Conservation (phyloP, 2,888 invertebrate species). For the Orthosia gothica region DNA sequence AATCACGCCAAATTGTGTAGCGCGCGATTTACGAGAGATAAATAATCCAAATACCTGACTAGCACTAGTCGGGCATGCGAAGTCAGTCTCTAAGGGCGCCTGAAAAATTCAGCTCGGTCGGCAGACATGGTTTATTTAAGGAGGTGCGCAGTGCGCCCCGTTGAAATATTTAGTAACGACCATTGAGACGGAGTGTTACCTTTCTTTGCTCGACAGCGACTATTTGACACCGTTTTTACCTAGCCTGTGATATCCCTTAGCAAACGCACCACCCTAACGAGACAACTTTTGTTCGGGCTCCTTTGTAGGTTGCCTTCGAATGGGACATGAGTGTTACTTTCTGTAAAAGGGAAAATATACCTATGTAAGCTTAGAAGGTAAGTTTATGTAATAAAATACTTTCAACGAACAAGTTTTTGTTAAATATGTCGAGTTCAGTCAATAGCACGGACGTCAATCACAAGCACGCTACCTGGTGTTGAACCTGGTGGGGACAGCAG, state of each 20-base stretch:
- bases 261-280: slow-evolving; percentile 46
- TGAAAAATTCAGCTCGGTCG: slow-evolving; percentile 86
- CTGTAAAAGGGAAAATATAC: slow-evolving; percentile 12
- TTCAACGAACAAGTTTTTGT: not conserved
- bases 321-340: slow-evolving; percentile 12
- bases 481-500: too few relatives aligned
- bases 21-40: slow-evolving; percentile 53
- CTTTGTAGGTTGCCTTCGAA: slow-evolving; percentile 40
- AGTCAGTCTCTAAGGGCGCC: slow-evolving; percentile 75
- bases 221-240: slow-evolving; percentile 69
- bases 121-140: slow-evolving; percentile 87
- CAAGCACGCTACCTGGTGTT: too few relatives aligned
- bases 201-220: slow-evolving; percentile 67
- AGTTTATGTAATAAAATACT: slow-evolving; percentile 8
- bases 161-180: slow-evolving; percentile 86
- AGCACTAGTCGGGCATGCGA: slow-evolving; percentile 34
- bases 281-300: slow-evolving; percentile 23
- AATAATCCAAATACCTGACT: slow-evolving; percentile 58
- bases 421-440: not conserved
- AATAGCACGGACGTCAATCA: too few relatives aligned
- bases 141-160: slow-evolving; percentile 84
- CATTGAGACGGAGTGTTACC: slow-evolving; percentile 81
- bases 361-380: slow-evolving; percentile 13
- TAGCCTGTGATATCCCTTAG: slow-evolving; percentile 39
- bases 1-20: slow-evolving; percentile 51